phyloP scores from a whole-genome alignment of 2,888 invertebrate species.

The Chrysolina haemoptera region DNA sequence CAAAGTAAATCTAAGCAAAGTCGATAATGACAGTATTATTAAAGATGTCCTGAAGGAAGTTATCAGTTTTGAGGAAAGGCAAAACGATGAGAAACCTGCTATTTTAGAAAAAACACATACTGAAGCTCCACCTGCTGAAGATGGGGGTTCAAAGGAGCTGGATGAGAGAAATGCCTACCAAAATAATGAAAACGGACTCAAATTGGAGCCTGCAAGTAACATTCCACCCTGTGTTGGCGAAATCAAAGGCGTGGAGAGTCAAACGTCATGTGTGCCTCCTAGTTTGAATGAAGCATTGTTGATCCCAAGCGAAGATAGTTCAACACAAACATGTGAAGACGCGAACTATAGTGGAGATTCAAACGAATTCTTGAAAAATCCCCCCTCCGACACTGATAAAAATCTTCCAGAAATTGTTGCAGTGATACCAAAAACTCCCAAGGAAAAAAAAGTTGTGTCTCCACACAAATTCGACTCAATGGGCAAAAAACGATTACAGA shows the following conservation, averaged over 20 bases:
- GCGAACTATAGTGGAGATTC: not conserved
- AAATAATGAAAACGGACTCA: not conserved
- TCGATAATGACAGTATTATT: conserved; percentile 34
- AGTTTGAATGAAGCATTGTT: not conserved
- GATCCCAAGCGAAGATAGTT: not conserved
- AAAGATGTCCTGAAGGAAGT: conserved; percentile 43
- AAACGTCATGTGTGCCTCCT: not conserved
- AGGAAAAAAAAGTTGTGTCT: conserved; percentile 40
- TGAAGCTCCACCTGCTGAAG: not conserved
- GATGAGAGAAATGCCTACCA: not conserved
- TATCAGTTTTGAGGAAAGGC: not conserved
- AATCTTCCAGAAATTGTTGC: conserved; percentile 61
- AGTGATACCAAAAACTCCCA: conserved; percentile 57
- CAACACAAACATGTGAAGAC: not conserved
- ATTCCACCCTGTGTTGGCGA: not conserved
- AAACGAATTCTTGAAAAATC: not conserved
- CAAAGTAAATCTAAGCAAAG: conserved; percentile 14
- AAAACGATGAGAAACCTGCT: conserved; percentile 8
- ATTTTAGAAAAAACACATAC: not conserved
- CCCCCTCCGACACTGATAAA: conserved; percentile 27
- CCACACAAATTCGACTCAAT: conserved; percentile 57
- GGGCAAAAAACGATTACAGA: conserved; percentile 59
- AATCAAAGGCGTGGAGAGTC: not conserved
- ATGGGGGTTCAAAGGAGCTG: not conserved
- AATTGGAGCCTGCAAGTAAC: not conserved